phyloP scores from a whole-genome alignment of 2,113 vertebrate genomes.

The Mugil cephalus region DNA sequence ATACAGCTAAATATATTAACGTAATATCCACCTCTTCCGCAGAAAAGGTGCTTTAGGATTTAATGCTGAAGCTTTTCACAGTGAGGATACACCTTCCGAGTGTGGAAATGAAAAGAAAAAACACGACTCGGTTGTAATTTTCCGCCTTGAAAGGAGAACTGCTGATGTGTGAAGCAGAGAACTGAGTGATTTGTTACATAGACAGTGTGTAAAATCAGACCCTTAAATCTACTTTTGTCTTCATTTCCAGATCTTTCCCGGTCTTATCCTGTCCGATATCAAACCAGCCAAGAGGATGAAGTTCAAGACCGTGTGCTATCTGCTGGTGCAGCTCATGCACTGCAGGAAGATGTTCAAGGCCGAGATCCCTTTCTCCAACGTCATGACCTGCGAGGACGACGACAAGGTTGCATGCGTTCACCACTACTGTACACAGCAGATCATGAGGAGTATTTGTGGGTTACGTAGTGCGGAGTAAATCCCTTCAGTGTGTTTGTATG shows the following conservation, averaged over 20 bases:
- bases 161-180: too few species aligned
- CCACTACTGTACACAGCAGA: not conserved
- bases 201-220: too few species aligned
- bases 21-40: too few species aligned
- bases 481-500: constrained; percentile 49
- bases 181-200: too few species aligned
- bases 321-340: constrained; percentile 98
- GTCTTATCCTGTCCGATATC: constrained; percentile 96
- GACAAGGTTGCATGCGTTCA: constrained; percentile 89
- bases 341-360: constrained; percentile 99
- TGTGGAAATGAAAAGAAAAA: too few species aligned
- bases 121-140: too few species aligned
- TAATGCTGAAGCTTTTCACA: too few species aligned
- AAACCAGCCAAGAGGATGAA: constrained; percentile 99
- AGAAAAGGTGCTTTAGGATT: too few species aligned
- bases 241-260: constrained; percentile 92
- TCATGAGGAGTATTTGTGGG: not conserved
- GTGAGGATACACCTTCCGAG: too few species aligned
- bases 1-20: too few species aligned
- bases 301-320: constrained; percentile 98
- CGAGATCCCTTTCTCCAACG: constrained; percentile 87
- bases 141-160: too few species aligned
- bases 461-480: constrained; percentile 32
- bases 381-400: constrained; percentile 96
- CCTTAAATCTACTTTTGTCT: not conserved